phyloP scores from a whole-genome alignment of 2,797 vertebrate genomes.

The Alectoris magna region DNA sequence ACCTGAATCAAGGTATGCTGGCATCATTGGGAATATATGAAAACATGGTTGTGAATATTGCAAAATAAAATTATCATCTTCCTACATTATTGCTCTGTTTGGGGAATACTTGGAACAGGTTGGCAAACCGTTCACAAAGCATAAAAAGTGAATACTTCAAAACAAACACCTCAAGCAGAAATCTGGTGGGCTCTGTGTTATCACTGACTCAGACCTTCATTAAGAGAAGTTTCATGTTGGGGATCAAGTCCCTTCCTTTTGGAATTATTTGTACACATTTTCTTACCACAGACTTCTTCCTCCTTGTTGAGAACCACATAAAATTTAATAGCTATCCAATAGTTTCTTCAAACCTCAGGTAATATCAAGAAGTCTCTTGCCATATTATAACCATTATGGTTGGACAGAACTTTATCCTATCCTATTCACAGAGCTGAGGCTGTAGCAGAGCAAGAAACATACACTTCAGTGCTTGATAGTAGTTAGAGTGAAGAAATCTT shows the following conservation, averaged over 20 bases:
- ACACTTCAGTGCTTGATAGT: not conserved
- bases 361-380: not conserved
- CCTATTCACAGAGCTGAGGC: not conserved
- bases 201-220: not conserved
- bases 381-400: not conserved
- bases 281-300: not conserved
- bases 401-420: not conserved
- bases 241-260: fast-evolving
- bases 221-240: not conserved
- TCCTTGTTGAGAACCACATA: fast-evolving
- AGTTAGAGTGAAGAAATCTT: not conserved
- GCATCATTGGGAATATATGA: no score
- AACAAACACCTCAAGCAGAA: not conserved
- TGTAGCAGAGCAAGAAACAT: not conserved
- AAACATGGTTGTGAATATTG: no score
- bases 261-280: not conserved
- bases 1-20: no score
- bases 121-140: not conserved
- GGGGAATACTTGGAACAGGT: not conserved
- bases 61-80: no score
- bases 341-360: fast-evolving
- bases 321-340: not conserved
- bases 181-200: not conserved
- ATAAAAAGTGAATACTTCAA: not conserved
- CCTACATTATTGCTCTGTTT: not conserved